Evolutionary conservation across 2,113 vertebrate species (phyloP).

Genomic region (Otus sunia): DNA sequence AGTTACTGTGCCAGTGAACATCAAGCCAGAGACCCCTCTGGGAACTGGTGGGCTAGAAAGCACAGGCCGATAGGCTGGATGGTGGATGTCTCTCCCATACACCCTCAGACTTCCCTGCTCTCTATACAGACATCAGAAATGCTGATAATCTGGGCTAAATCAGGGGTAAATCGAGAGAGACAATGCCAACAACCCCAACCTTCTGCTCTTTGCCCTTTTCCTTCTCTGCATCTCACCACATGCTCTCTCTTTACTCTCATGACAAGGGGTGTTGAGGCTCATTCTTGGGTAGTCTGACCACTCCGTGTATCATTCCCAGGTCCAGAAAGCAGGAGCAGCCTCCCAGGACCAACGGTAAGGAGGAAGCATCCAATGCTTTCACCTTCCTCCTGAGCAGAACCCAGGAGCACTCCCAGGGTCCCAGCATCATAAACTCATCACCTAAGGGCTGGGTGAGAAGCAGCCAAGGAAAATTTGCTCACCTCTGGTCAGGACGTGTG

Average conservation of each 20-base stretch:
- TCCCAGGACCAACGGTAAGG: background rate
- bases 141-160: background rate
- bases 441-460: background rate
- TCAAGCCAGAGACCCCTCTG: background rate
- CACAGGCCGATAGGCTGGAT: background rate
- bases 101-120: background rate
- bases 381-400: background rate
- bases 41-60: background rate
- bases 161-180: background rate
- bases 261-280: background rate
- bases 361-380: background rate
- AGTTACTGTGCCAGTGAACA: background rate
- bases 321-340: background rate
- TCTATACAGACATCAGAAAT: background rate
- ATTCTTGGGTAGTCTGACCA: background rate
- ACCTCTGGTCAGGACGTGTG: background rate
- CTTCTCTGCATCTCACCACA: background rate
- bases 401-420: background rate
- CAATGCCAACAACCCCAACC: fast-evolving
- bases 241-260: background rate
- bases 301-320: background rate
- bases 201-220: background rate
- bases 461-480: background rate
- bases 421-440: background rate
- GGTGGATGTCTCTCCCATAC: background rate